These are phyloP conservation scores for Tympanuchus pallidicinctus DNA, from an alignment of 2,113 vertebrate species.

Conservation along the genomic window DNA sequence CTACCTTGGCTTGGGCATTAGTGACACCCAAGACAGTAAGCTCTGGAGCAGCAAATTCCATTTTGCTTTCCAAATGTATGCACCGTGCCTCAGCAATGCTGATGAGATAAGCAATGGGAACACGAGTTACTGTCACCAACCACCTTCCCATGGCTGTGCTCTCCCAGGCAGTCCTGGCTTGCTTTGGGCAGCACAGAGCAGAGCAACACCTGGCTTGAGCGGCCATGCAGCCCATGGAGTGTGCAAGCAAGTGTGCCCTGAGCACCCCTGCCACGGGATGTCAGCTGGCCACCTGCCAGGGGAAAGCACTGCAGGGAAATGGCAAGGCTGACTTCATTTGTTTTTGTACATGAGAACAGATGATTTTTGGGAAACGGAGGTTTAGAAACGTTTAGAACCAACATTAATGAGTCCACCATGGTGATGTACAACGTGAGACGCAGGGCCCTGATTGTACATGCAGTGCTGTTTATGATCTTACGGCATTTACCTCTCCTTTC, in stretches of 20 bases:
- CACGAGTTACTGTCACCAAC: background rate
- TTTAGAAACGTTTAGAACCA: background rate
- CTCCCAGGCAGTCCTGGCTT: background rate
- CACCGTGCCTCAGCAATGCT: fast-evolving
- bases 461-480: background rate
- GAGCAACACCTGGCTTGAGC: background rate
- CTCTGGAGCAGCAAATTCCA: background rate
- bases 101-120: fast-evolving
- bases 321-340: slow-evolving; percentile 20
- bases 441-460: fast-evolving
- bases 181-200: fast-evolving
- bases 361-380: background rate
- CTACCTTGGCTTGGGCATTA: no score
- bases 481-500: background rate
- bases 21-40: background rate
- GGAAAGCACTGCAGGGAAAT: background rate
- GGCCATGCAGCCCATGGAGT: background rate
- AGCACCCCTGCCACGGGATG: background rate
- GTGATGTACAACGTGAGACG: background rate
- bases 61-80: fast-evolving
- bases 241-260: background rate
- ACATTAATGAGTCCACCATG: background rate
- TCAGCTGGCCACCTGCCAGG: background rate
- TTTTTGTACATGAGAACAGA: background rate
- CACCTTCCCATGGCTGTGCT: fast-evolving